Percentiles rank a stretch among this genome's conserved stretches.
Evolutionary conservation across 2,797 vertebrate species (phyloP).

Genomic region (Micropoecilia bifurca): DNA sequence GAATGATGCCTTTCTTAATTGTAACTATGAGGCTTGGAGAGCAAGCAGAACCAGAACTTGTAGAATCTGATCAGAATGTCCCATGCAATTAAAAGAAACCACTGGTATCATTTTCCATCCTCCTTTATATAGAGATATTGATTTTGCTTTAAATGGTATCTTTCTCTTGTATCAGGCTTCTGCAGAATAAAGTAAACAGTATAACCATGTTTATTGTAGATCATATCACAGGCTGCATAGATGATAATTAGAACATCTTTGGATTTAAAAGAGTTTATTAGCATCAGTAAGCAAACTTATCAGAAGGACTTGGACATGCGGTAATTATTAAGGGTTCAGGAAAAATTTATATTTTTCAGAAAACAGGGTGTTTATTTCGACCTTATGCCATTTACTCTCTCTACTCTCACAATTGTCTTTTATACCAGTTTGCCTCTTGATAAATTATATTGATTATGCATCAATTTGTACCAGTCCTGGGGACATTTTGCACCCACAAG

Average conservation of each 20-base stretch:
- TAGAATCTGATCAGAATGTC: neutral
- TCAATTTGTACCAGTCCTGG: neutral
- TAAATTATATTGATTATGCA: neutral
- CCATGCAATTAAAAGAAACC: neutral
- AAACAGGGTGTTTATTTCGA: neutral
- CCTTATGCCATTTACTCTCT: neutral
- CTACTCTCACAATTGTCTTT: neutral
- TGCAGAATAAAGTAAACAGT: neutral
- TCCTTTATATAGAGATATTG: neutral
- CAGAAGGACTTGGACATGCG: neutral
- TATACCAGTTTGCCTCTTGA: neutral
- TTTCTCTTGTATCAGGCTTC: neutral
- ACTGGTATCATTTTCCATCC: neutral
- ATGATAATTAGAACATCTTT: neutral
- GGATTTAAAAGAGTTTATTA: neutral
- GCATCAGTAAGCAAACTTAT: neutral
- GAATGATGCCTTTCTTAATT: neutral
- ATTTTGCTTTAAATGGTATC: neutral
- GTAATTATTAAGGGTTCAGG: neutral
- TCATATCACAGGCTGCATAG: neutral
- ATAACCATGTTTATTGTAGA: neutral
- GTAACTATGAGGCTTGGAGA: neutral
- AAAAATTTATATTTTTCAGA: neutral
- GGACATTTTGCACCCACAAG: neutral
- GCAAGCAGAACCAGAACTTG: neutral